Evolutionary conservation across 2,113 vertebrate genomes (phyloP).

Genomic region (Notechis scutatus): DNA sequence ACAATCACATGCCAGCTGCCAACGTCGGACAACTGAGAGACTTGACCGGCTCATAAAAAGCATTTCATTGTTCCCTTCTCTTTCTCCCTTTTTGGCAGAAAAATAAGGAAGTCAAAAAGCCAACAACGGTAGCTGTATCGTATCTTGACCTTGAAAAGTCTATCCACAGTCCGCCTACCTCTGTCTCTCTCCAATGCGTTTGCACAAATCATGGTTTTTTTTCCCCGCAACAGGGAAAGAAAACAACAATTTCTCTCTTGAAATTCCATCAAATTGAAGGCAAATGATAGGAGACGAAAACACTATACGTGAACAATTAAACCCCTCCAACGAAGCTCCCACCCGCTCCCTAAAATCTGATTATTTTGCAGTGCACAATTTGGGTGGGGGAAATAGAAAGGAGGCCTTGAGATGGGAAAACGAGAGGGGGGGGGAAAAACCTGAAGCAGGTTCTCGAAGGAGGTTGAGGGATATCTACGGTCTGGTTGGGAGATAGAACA

Average conservation of each 20-base stretch:
- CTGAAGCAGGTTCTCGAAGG: conserved; percentile 42
- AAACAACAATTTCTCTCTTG: neutral
- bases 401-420: conserved; percentile 22
- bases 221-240: neutral
- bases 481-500: conserved; percentile 54
- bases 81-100: neutral
- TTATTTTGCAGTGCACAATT: neutral
- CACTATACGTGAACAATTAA: neutral
- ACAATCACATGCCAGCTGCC: conserved; percentile 8
- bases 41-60: conserved; percentile 46
- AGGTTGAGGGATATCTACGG: conserved; percentile 54
- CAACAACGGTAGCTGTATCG: neutral
- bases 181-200: neutral
- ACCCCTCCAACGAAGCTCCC: neutral
- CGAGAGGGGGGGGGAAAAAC: conserved; percentile 3
- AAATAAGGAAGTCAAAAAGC: neutral
- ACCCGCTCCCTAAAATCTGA: conserved; percentile 24
- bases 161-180: neutral
- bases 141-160: neutral
- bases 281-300: neutral
- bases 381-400: neutral
- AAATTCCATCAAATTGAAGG: neutral
- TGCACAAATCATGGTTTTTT: neutral
- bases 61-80: conserved; percentile 24
- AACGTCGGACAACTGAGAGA: conserved; percentile 6